Evolutionary conservation across 2,113 vertebrate genomes (phyloP).

Genomic region (Piaya cayana): DNA sequence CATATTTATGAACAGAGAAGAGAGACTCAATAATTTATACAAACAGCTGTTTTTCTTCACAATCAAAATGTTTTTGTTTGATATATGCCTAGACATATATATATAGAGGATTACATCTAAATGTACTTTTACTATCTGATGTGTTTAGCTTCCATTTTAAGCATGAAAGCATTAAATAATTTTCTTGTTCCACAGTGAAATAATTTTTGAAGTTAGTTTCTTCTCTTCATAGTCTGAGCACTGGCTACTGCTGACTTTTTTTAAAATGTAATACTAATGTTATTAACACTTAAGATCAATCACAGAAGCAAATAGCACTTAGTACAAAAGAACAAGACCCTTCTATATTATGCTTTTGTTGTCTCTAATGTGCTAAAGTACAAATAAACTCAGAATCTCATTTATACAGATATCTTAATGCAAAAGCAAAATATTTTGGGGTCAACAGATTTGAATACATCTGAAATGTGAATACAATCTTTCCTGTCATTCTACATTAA

Average conservation of each 20-base stretch:
- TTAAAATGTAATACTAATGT: not conserved
- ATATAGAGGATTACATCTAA: not conserved
- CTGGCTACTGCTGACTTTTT: not conserved
- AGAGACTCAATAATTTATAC: not conserved
- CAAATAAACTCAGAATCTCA: not conserved
- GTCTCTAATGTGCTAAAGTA: not conserved
- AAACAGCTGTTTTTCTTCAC: not conserved
- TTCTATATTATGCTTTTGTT: not conserved
- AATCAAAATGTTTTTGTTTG: not conserved
- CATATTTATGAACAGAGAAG: not conserved
- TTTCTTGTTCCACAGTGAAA: not conserved
- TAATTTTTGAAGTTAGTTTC: not conserved
- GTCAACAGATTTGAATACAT: not conserved
- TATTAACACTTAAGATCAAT: not conserved
- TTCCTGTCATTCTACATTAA: not conserved
- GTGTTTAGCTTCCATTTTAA: not conserved
- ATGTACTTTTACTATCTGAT: not conserved
- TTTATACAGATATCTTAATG: not conserved
- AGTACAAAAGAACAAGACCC: not conserved
- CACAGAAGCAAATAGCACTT: not conserved
- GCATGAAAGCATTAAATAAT: not conserved
- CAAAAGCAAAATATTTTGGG: not conserved
- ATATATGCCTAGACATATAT: not conserved
- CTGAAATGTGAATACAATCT: not conserved
- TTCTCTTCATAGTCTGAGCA: not conserved